Conservation (phyloP, 2,797 vertebrate genomes). For the Neomorphus geoffroyi region DNA sequence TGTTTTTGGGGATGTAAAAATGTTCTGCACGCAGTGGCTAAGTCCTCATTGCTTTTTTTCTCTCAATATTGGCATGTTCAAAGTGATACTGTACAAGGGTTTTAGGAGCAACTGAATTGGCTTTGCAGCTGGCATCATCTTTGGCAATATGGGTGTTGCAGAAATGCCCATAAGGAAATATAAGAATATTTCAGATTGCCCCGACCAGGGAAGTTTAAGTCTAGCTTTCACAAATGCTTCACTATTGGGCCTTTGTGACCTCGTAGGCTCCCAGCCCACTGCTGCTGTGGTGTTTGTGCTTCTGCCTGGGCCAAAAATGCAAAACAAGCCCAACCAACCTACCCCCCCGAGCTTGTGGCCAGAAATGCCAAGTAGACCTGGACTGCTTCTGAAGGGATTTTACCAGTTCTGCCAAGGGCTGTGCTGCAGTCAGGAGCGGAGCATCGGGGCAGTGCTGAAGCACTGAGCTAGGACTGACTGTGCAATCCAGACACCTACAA, state of each 20-base stretch:
- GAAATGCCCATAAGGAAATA: neutral
- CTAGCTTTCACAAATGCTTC: constrained; percentile 15
- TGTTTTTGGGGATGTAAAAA: constrained; percentile 42
- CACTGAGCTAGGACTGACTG: neutral
- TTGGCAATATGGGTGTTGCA: neutral
- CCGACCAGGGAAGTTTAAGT: neutral
- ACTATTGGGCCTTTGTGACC: neutral
- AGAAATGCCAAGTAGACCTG: neutral
- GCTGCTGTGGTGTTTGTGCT: neutral
- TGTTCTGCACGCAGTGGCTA: constrained; percentile 39
- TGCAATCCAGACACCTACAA: neutral
- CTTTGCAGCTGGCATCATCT: neutral
- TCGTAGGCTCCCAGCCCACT: neutral
- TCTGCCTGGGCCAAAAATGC: constrained; percentile 2
- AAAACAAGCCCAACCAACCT: neutral
- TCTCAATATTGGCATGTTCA: neutral
- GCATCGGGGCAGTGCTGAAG: neutral
- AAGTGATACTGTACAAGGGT: neutral
- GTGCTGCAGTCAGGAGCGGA: rapidly evolving
- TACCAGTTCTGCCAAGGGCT: neutral
- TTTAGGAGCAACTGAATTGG: constrained; percentile 38
- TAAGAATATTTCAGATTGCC: neutral
- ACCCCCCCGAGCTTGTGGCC: neutral
- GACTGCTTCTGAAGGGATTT: neutral
- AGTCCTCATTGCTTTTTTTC: constrained; percentile 7